Evolutionary conservation across 2,797 vertebrate genomes (phyloP).

Genomic region (Acridotheres tristis): DNA sequence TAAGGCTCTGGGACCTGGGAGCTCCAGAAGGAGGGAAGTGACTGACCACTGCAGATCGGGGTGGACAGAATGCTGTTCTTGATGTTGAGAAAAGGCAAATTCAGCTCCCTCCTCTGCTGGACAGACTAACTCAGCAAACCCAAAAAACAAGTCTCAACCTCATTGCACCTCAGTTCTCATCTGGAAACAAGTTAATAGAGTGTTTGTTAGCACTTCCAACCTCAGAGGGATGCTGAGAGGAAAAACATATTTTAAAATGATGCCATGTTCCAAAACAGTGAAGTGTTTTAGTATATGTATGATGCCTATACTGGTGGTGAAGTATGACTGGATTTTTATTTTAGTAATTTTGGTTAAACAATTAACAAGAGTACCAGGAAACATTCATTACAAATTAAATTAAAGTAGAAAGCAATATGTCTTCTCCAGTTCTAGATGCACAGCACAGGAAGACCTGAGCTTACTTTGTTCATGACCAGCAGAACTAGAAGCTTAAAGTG

Average conservation of each 20-base stretch:
- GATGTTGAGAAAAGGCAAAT: not conserved
- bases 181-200: not conserved
- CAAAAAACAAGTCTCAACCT: not conserved
- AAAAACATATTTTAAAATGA: not conserved
- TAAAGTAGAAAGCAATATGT: not conserved
- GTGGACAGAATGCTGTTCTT: not conserved
- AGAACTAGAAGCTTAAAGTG: not conserved
- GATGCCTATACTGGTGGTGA: not conserved
- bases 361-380: not conserved
- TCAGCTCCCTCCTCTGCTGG: not conserved
- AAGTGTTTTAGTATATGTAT: not conserved
- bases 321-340: not conserved
- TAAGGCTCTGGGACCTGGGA: not conserved
- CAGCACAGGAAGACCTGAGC: not conserved
- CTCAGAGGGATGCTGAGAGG: not conserved
- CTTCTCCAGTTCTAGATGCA: not conserved
- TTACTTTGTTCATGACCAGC: not conserved
- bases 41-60: fast-evolving
- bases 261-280: not conserved
- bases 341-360: not conserved
- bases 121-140: not conserved
- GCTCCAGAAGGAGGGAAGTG: not conserved
- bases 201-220: not conserved
- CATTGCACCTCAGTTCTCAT: not conserved
- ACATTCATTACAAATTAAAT: not conserved